Base-by-base conservation (phyloP, 2,888 invertebrate genomes). In the Meiosimyza platycephala region DNA sequence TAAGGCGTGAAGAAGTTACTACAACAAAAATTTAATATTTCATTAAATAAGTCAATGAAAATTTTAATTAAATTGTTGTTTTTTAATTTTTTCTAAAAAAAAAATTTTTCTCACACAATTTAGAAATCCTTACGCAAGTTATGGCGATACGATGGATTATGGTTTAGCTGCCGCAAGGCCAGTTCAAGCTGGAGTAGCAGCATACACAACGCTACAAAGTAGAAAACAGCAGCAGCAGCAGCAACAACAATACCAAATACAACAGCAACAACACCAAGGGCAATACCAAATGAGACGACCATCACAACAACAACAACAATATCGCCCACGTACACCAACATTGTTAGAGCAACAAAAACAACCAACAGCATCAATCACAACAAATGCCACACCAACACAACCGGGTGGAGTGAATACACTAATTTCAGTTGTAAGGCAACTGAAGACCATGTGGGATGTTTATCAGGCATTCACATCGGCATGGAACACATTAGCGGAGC, bases 381-480 rank as follows among this genome's bases (percentile, higher is more conserved):
- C 59, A 47, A 63, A 71, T 11, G 15, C 60, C 22, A n/a, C 63
- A 6, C 33, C 71, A 2, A 33, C 64, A 1, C n/a, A 51, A 12
- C 66, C 65, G 6, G 6, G 22, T 11, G 40, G 52, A 1, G 82
- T 80, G 63, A 78, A 79, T 1, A 77, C 82, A 15, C 66, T 83
- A 47, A 71, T 84, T 0, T 79, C 81, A 1, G 76, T 85, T 51
- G 48, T 85, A 4, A 82, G 80, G 69, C 80, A 79, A 9, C 51
- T 85, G 0, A 84, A 85, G 63, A 83, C 80, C 72, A 77, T 85
- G 68, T 85, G 85, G 84, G 84, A 85, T 75, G 76, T 86, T 0
- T 85, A 85, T 78, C 81, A 81, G 74, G 82, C 85, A 2, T 69
- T 86, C 47, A 77, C 81, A 47, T 78, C 80, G 7, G 85, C 86